Evolutionary conservation across 2,797 vertebrate genomes (phyloP).

Genomic region (Mycteria americana): DNA sequence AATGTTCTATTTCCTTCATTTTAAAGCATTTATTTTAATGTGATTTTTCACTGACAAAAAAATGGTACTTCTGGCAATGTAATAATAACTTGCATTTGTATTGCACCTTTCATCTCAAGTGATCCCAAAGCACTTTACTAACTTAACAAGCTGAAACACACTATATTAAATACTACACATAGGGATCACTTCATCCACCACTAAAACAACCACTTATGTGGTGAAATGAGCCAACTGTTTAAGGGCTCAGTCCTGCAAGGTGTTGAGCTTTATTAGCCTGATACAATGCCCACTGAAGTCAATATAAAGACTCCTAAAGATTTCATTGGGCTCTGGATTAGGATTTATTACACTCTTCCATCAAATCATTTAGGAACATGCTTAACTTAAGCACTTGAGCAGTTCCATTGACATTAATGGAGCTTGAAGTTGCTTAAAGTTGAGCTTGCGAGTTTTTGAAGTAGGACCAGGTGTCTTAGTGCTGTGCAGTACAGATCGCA

Average conservation of each 20-base stretch:
- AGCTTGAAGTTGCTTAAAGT: constrained; percentile 37
- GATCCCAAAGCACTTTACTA: constrained; percentile 57
- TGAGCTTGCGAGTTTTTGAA: constrained; percentile 18
- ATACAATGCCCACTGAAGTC: constrained; percentile 49
- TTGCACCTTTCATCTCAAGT: constrained; percentile 36
- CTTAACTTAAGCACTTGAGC: constrained; percentile 50
- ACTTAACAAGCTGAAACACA: constrained; percentile 62
- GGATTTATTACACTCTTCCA: constrained; percentile 46
- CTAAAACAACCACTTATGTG: constrained; percentile 46
- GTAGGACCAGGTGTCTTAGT: background rate
- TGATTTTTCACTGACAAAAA: constrained; percentile 20
- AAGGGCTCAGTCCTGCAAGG: constrained; percentile 29
- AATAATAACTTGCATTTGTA: background rate
- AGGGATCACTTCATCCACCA: constrained; percentile 52
- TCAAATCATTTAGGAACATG: constrained; percentile 30
- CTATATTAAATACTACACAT: constrained; percentile 55
- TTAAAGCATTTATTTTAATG: constrained; percentile 10
- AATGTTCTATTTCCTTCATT: background rate
- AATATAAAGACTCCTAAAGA: constrained; percentile 18
- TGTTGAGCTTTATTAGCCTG: constrained; percentile 55
- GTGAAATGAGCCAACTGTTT: constrained; percentile 53
- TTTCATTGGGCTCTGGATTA: constrained; percentile 41
- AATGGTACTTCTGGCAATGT: background rate
- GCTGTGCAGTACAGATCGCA: background rate
- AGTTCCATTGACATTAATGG: constrained; percentile 9